phyloP scores from a whole-genome alignment of 2,797 vertebrate genomes.

The Salarias fasciatus region DNA sequence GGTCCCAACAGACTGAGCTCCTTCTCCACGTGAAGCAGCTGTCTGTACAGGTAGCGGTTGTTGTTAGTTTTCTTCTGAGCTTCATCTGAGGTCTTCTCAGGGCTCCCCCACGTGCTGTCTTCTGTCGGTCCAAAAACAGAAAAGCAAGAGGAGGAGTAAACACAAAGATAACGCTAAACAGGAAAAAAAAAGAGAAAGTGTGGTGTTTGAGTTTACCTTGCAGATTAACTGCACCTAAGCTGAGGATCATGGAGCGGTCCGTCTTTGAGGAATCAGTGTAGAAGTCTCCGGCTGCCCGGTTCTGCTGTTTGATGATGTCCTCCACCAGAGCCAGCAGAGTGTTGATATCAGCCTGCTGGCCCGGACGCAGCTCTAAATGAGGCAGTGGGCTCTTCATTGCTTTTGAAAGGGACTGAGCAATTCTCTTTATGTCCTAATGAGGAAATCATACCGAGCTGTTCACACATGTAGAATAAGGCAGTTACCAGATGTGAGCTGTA shows the following conservation, averaged over 20 bases:
- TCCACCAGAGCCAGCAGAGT: conserved; percentile 89
- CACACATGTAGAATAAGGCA: background rate
- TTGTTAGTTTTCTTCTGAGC: conserved; percentile 78
- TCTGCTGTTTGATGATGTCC: conserved; percentile 88
- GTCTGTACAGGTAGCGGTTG: conserved; percentile 86
- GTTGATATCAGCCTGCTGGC: conserved; percentile 88
- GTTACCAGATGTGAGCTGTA: background rate
- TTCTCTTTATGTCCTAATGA: conserved; percentile 88
- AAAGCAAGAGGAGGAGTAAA: background rate
- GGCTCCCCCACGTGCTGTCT: conserved; percentile 63
- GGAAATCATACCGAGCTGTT: conserved; percentile 20
- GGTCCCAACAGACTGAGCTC: conserved; percentile 85
- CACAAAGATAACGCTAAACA: background rate
- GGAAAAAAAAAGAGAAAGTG: background rate
- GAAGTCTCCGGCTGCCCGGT: conserved; percentile 75
- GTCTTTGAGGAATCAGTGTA: conserved; percentile 80
- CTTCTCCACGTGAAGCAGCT: conserved; percentile 88
- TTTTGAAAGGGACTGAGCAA: conserved; percentile 89
- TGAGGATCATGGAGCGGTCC: conserved; percentile 75
- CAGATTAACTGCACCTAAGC: conserved; percentile 74
- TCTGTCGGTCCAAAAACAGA: conserved; percentile 69
- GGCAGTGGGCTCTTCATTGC: conserved; percentile 84
- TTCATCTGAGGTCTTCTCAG: conserved; percentile 66
- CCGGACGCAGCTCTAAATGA: conserved; percentile 72
- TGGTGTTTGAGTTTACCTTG: conserved; percentile 79